Evolutionary conservation across 2,113 vertebrate genomes (phyloP).

Genomic region (Percina caprodes): DNA sequence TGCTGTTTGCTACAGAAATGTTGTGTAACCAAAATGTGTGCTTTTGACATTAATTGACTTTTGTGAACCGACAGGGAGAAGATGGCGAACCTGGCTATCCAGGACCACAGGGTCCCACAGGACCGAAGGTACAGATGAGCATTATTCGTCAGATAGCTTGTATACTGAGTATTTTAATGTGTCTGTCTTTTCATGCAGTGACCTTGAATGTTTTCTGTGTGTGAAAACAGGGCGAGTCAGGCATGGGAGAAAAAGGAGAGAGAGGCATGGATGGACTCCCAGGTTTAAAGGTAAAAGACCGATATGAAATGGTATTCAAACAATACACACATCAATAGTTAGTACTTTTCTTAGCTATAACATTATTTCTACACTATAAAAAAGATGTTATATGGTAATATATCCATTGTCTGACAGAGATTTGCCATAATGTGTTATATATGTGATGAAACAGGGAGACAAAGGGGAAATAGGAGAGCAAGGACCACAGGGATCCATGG

Average conservation of each 20-base stretch:
- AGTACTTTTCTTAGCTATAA: neutral
- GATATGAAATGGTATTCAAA: neutral
- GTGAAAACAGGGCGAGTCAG: conserved; percentile 79
- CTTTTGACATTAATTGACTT: conserved; percentile 11
- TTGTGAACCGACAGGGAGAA: conserved; percentile 85
- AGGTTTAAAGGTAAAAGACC: conserved; percentile 76
- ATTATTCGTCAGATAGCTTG: conserved; percentile 18
- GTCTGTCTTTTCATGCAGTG: neutral
- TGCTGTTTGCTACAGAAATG: neutral
- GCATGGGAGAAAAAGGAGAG: conserved; percentile 78
- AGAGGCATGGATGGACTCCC: conserved; percentile 82
- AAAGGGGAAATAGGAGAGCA: conserved; percentile 81
- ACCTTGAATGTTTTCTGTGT: conserved; percentile 6
- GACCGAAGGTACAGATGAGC: conserved; percentile 83
- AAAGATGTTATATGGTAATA: neutral
- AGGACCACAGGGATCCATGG: conserved; percentile 78
- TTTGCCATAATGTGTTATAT: neutral
- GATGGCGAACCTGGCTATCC: conserved; percentile 86
- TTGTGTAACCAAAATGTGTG: neutral
- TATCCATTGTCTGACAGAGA: neutral
- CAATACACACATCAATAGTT: neutral
- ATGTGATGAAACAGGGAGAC: conserved; percentile 76
- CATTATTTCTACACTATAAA: neutral
- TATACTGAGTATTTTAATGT: neutral
- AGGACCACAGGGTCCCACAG: conserved; percentile 84